Base-by-base conservation (phyloP, 2,797 vertebrate genomes). In the Forpus xanthops region DNA sequence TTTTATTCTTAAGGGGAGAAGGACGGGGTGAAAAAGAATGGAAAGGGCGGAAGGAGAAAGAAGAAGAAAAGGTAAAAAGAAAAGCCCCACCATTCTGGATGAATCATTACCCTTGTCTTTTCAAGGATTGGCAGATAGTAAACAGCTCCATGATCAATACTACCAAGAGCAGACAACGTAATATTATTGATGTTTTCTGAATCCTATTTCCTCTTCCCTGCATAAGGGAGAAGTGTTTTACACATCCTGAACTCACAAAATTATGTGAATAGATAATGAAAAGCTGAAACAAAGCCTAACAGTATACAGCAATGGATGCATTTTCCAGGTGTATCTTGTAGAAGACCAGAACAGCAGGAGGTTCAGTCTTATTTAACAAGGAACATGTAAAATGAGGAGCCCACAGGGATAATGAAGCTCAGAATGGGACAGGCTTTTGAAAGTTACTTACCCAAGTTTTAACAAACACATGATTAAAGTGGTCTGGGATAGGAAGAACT, bases 61-160 rank as follows among this genome's bases (percentile, higher is more conserved):
- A 71, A 44, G 20, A 45, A 2, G 6, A 9, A 65, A 50, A 71
- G 3, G 2, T n/a, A n/a, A 39, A 11, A 45, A 60, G 44, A 3
- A 5, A 0, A 0, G n/a, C n/a, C n/a, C n/a, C 31, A 64, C 11
- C 15, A 23, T 52, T 72, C 23, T 58, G 21, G 52, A 15, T 15
- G 3, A 66, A 33, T 70, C 17, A 11, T 7, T 73, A 7, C 3
- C 11, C 39, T 18, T 45, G 11, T 15, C 31, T 44, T 49, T 60
- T 23, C 39, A 77, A 71, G 49, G 49, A 56, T 0, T 45, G 49
- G 13, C 30, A 89, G 47, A 37, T 0, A 71, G 21, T 5, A 72
- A 78, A 44, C 6, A 84, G 15, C 35, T 78, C 27, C 53, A n/a
- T 16, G 16, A 90, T 30, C 61, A 67, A 24, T 1, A 73, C 9